Evolutionary conservation across 2,888 invertebrate genomes (phyloP).

Genomic region (Mycogona germanica): DNA sequence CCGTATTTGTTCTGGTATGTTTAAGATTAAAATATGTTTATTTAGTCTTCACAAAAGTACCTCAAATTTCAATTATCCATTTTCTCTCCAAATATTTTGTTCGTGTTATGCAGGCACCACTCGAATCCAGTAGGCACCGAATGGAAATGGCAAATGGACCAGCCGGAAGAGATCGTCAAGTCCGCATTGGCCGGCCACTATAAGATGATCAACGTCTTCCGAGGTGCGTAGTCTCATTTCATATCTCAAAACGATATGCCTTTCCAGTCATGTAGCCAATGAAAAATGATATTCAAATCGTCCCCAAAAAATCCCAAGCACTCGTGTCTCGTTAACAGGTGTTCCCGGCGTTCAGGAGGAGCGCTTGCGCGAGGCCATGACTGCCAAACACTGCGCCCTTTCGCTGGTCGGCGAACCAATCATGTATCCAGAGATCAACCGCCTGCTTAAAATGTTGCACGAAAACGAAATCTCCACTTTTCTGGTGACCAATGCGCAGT

Average conservation of each 20-base stretch:
- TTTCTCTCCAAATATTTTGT: neutral
- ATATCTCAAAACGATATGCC: too few species aligned
- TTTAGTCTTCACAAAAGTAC: too few species aligned
- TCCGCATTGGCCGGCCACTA: constrained; percentile 42
- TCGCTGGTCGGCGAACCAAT: constrained; percentile 48
- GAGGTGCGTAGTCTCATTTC: constrained; percentile 27
- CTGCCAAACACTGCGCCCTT: constrained; percentile 42
- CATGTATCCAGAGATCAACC: constrained; percentile 47
- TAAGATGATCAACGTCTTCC: constrained; percentile 41
- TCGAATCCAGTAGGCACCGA: constrained; percentile 45
- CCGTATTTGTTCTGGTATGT: too few species aligned
- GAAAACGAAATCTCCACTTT: constrained; percentile 41
- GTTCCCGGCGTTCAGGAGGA: constrained; percentile 44
- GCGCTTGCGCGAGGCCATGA: constrained; percentile 39
- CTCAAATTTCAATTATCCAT: neutral
- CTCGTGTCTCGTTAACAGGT: constrained; percentile 29
- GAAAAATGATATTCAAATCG: too few species aligned
- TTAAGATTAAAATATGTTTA: neutral
- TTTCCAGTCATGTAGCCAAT: too few species aligned
- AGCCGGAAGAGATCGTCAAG: constrained; percentile 39
- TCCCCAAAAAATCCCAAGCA: neutral
- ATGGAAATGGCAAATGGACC: constrained; percentile 47
- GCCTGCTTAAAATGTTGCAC: constrained; percentile 40
- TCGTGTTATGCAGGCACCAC: constrained; percentile 32
- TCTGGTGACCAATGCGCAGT: constrained; percentile 47